Conservation (phyloP, 2,888 invertebrate genomes). For the Papilio gigon region DNA sequence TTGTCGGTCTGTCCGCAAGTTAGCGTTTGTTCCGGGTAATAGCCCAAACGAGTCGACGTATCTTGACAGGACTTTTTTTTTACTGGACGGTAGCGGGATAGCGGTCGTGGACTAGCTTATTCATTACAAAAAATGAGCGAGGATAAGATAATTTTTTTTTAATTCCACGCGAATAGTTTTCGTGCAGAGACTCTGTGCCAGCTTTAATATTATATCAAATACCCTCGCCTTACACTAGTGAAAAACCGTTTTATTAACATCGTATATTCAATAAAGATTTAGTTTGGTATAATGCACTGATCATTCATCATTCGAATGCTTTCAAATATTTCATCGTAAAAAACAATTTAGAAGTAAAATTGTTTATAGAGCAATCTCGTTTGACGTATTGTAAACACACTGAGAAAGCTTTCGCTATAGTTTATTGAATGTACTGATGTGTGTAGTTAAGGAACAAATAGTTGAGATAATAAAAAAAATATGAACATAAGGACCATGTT, state of each 20-base stretch:
- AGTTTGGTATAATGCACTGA: constrained; percentile 14
- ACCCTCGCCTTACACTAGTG: neutral
- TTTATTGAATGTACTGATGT: neutral
- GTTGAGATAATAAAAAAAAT: neutral
- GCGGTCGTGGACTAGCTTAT: too few species aligned
- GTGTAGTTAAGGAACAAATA: neutral
- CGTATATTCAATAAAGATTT: neutral
- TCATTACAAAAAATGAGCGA: too few species aligned
- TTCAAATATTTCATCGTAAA: constrained; percentile 16
- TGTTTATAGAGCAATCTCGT: constrained; percentile 2
- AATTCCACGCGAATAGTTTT: too few species aligned
- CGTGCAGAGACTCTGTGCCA: too few species aligned
- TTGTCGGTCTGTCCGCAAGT: too few species aligned
- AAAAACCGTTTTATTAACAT: neutral
- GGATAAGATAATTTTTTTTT: too few species aligned
- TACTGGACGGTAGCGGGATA: too few species aligned
- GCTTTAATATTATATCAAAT: neutral
- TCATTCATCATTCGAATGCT: constrained; percentile 18
- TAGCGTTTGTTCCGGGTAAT: too few species aligned
- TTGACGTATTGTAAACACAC: constrained; percentile 1
- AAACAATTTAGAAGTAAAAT: constrained; percentile 20
- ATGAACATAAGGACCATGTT: neutral
- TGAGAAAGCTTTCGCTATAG: neutral
- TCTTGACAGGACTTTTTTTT: too few species aligned
- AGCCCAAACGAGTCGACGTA: too few species aligned